Evolutionary conservation across 2,797 vertebrate species (phyloP), one percentile per base, ranked within the genome.

Genomic region (Pygocentrus nattereri): DNA sequence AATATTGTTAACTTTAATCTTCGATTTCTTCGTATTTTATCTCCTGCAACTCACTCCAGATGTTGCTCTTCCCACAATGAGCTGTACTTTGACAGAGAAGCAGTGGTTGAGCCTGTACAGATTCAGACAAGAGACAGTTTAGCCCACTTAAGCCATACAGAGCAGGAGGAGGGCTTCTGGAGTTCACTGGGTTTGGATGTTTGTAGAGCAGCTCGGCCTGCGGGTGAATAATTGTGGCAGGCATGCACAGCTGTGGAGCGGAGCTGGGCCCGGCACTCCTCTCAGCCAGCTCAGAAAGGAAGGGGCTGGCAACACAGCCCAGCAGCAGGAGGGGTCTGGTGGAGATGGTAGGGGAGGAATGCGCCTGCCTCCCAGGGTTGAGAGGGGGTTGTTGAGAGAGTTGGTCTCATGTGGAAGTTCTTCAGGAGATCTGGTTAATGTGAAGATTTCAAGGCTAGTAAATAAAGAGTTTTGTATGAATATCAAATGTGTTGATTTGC

Each of bases 161-260:
- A 38, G 50, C 47, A 16, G 7, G 25, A 52, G 6, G 18, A 19
- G 49, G 70, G 67, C 62, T 21, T 64, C 13, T 34, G 31, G 71
- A 87, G 86, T 86, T 87, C 81, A 90, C 77, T 87, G 87, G 86
- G 87, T 91, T 78, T 90, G 4, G 2, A 83, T 85, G 89, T 90
- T 88, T 90, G 84, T 88, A 85, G 88, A 87, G 82, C 83, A 21
- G 64, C 25, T 21, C 10, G 1, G 23, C 7, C 1, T 38, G 7
- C 62, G 47, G 50, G 68, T 73, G 68, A 71, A 62, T 93, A 89
- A 90, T 85, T 80, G 81, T 79, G 78, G 80, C 77, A 85, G 86
- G 86, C 85, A 85, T 73, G 86, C 86, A 87, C 86, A 87, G 86
- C 85, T 83, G 85, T 88, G 84, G 44, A 87, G 56, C 68, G 38